Conservation (phyloP, 1,140 invertebrate species). For the Rhagoletis zephyria region DNA sequence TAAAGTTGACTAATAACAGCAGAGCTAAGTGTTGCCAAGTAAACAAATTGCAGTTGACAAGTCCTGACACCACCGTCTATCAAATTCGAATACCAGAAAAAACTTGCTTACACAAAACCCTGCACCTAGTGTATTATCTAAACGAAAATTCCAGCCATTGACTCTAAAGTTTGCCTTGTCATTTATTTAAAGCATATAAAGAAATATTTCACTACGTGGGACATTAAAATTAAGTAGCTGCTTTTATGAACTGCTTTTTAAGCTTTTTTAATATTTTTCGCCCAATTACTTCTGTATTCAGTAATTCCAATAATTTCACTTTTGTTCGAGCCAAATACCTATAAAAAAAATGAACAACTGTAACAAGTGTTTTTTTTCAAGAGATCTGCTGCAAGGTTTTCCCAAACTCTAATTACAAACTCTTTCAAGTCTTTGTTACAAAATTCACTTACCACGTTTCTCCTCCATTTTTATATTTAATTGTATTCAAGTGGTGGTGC, state of each 20-base stretch:
- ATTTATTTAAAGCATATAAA: no score
- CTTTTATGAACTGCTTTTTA: background rate
- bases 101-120: no score
- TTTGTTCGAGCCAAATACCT: background rate
- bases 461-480: constrained; percentile 13
- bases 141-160: no score
- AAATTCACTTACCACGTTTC: constrained; percentile 39
- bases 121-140: no score
- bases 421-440: background rate
- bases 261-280: background rate
- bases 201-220: no score
- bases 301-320: background rate
- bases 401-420: background rate
- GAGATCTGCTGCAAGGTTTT: background rate
- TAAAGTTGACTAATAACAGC: no score
- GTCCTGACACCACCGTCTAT: no score
- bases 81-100: no score
- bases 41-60: no score
- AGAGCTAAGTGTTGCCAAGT: no score
- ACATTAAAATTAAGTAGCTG: background rate
- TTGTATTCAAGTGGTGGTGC: constrained; percentile 29
- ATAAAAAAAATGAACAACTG: background rate
- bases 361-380: constrained; percentile 32
- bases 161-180: no score
- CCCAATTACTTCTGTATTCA: background rate